These are phyloP conservation scores for Saguinus imperator DNA, from an alignment of 2,113 vertebrate species.

Conservation along the genomic window DNA sequence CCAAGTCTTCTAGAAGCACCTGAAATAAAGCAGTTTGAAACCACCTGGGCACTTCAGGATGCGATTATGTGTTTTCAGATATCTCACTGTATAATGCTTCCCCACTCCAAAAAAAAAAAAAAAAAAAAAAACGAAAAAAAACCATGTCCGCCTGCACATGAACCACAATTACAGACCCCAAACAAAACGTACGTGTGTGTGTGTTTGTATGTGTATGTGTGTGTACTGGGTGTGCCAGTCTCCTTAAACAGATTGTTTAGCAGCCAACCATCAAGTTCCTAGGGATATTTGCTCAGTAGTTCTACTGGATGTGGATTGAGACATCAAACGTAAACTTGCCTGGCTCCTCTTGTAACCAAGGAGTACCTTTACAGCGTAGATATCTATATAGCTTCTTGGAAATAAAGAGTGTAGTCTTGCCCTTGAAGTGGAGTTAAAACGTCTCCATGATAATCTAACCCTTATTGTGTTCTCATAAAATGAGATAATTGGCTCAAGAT, in stretches of 20 bases:
- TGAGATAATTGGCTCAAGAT: conserved; percentile 23
- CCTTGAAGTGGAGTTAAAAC: not conserved
- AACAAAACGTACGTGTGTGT: not conserved
- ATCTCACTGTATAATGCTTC: not conserved
- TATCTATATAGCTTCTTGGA: not conserved
- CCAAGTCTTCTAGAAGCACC: conserved; percentile 41
- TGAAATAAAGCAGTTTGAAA: conserved; percentile 54
- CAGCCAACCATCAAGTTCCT: not conserved
- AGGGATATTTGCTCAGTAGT: conserved; percentile 32
- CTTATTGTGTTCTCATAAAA: not conserved
- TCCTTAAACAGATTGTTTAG: not conserved
- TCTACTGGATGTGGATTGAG: not conserved
- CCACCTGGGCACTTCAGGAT: conserved; percentile 39
- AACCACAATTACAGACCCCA: not conserved
- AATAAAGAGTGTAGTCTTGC: not conserved
- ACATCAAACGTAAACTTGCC: not conserved
- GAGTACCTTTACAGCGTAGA: not conserved
- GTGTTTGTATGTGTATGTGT: not conserved
- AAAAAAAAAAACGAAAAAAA: no score
- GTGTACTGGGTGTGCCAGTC: not conserved
- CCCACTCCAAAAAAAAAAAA: no score
- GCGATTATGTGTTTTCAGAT: conserved; percentile 40
- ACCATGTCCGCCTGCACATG: not conserved
- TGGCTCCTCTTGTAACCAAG: not conserved
- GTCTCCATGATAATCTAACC: not conserved